Conservation (phyloP, 2,113 vertebrate species). For the Xenopus borealis region DNA sequence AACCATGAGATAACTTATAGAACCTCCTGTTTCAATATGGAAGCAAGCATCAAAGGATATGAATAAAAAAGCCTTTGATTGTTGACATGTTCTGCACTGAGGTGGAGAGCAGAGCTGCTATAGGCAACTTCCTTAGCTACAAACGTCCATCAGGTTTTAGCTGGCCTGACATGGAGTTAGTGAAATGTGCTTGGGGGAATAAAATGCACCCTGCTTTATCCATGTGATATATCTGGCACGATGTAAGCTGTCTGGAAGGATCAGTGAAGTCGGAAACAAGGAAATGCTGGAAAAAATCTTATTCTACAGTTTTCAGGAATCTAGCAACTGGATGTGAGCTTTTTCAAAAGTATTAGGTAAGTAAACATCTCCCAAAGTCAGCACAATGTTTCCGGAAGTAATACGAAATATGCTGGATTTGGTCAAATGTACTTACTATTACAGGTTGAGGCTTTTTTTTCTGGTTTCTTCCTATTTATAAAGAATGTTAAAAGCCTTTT, state of each 20-base stretch:
- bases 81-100: not conserved
- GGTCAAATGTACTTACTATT: no score
- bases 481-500: no score
- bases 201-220: constrained; percentile 1
- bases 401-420: no score
- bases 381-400: no score
- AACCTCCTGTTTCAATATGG: not conserved
- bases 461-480: no score
- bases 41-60: constrained; percentile 1
- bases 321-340: not conserved
- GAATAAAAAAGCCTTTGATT: not conserved
- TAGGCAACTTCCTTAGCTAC: constrained; percentile 19
- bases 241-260: constrained; percentile 27
- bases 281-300: constrained; percentile 14
- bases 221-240: constrained; percentile 10
- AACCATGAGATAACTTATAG: no score
- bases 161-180: constrained; percentile 22
- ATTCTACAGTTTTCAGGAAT: not conserved
- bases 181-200: constrained; percentile 25
- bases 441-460: no score
- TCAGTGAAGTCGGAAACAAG: constrained; percentile 10
- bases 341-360: no score
- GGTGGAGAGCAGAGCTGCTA: not conserved
- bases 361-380: no score
- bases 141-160: constrained; percentile 29